These are phyloP conservation scores for Cantharis nigra DNA, from an alignment of 2,888 invertebrate species.

Conservation along the genomic window DNA sequence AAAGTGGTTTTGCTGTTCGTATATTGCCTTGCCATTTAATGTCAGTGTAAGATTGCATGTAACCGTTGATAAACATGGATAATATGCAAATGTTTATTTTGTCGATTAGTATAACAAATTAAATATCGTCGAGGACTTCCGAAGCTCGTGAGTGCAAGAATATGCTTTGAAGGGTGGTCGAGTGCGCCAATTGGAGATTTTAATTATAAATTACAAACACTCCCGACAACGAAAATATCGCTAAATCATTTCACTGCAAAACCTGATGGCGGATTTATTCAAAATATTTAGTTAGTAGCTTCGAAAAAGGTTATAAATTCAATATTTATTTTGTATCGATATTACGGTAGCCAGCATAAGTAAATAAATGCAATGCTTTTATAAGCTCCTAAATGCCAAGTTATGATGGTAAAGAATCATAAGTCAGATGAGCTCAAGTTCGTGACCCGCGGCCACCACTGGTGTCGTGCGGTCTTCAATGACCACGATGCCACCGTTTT, in stretches of 20 bases:
- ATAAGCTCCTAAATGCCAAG: conserved; percentile 32
- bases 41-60: conserved; percentile 21
- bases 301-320: not conserved
- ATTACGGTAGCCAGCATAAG: conserved; percentile 13
- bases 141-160: not conserved
- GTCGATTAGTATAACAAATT: conserved; percentile 4
- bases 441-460: conserved; percentile 43
- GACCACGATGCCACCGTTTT: conserved; percentile 41
- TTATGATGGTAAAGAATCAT: conserved; percentile 34
- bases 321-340: not conserved
- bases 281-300: not conserved
- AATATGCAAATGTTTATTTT: conserved; percentile 11
- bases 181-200: not conserved
- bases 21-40: conserved; percentile 29
- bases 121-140: not conserved
- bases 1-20: conserved; percentile 18
- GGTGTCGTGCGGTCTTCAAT: conserved; percentile 42
- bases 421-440: conserved; percentile 37
- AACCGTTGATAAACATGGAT: conserved; percentile 18
- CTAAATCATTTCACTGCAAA: not conserved
- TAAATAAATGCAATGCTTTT: conserved; percentile 20
- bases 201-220: no score
- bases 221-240: not conserved
- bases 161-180: not conserved
- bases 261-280: not conserved